Conservation (phyloP, 2,888 invertebrate species). For the Trissoscelio sp. region DNA sequence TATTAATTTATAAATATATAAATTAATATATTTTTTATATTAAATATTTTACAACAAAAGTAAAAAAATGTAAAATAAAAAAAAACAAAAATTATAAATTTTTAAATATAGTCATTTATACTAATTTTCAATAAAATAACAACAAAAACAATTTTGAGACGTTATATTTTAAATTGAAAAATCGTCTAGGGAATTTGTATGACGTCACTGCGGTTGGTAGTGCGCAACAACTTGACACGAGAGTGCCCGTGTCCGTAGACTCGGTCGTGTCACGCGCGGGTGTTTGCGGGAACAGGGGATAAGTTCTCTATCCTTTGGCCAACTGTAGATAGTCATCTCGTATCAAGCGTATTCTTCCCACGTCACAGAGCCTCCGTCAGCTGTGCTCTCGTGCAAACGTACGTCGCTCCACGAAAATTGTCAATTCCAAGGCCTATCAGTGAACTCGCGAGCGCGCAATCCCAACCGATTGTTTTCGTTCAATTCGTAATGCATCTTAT, state of each 20-base stretch:
- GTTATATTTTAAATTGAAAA: too few relatives aligned
- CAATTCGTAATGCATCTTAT: conserved; percentile 21
- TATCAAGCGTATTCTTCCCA: conserved; percentile 69
- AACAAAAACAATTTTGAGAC: too few relatives aligned
- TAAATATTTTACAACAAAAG: too few relatives aligned
- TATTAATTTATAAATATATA: too few relatives aligned
- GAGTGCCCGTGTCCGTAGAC: conserved; percentile 24
- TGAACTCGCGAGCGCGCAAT: conserved; percentile 1
- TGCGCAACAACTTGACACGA: conserved; percentile 48
- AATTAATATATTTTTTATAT: too few relatives aligned
- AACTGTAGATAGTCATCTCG: conserved; percentile 61
- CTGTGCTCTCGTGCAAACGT: conserved; percentile 16
- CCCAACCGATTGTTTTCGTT: conserved; percentile 12
- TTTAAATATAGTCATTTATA: too few relatives aligned
- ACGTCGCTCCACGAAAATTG: background rate
- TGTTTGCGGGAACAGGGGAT: conserved; percentile 57
- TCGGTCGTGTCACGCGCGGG: conserved; percentile 43
- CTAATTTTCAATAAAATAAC: too few relatives aligned
- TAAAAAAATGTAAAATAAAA: too few relatives aligned
- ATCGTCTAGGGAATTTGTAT: conserved; percentile 57
- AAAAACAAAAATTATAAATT: too few relatives aligned
- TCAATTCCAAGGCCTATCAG: background rate
- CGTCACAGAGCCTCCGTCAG: conserved; percentile 42
- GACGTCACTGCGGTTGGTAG: conserved; percentile 58
- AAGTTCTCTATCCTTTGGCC: conserved; percentile 41